Conservation (phyloP, 2,888 invertebrate genomes). For the Bugulina stolonifera region DNA sequence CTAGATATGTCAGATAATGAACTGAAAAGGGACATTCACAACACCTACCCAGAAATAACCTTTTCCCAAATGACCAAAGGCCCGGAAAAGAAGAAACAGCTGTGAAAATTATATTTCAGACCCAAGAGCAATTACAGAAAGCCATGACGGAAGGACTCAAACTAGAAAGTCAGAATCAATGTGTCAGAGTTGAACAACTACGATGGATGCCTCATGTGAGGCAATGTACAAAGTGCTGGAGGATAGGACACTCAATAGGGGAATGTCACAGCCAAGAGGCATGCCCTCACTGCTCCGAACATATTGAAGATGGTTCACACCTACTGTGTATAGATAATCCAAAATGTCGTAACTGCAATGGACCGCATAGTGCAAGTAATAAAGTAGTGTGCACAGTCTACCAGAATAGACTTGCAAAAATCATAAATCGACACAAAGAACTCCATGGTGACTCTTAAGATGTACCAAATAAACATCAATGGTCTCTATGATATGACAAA, state of each 20-base stretch:
- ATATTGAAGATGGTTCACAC: neutral
- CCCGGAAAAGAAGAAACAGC: neutral
- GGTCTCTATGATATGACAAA: neutral
- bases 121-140: neutral
- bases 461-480: neutral
- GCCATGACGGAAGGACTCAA: neutral
- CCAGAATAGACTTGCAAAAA: neutral
- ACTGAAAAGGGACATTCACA: too few relatives aligned
- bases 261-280: neutral
- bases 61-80: constrained; percentile 13
- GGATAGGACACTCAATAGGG: neutral
- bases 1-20: too few relatives aligned
- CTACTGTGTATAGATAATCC: neutral
- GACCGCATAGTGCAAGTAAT: neutral
- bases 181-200: neutral
- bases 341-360: neutral
- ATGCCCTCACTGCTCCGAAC: neutral
- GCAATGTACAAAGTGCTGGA: constrained; percentile 19
- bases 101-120: neutral
- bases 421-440: neutral
- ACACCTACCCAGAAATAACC: too few relatives aligned
- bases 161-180: constrained; percentile 18
- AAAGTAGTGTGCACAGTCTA: neutral
- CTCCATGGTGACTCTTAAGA: neutral
- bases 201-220: neutral